Evolutionary conservation across 1,140 invertebrate species (phyloP), one percentile per base, ranked within the genome.

Genomic region (Galleria mellonella): DNA sequence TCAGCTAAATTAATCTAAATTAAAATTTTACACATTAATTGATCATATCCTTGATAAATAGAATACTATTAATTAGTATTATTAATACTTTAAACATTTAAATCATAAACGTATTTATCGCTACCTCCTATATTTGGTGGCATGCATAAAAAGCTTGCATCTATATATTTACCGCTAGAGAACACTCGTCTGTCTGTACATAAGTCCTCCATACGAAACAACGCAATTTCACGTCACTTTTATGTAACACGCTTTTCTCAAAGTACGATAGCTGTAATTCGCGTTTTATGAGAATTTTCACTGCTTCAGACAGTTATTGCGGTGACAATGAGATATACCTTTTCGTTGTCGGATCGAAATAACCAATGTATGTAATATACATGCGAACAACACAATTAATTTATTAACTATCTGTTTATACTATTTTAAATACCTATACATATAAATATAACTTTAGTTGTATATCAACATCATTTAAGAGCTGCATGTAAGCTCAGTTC

Each of bases 151-250:
- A 17, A 13, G 15, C 33, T 45, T 35, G 32, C 28, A 11, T 33
- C 15, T 37, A 31, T 27, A 30, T 28, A 36, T 17, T 32, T 33
- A 44, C 42, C 33, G 12, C 32, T 45, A 32, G 1, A 8, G 35
- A 11, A 38, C 23, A 37, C 31, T 43, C 15, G 32, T 42, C 8
- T 10, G 12, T 33, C n/a, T 30, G 23, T 40, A 40, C 7, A 40
- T 40, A 40, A 40, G 38, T 40, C 29, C 10, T 12, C 38, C 29
- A 13, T 29, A 3, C 53, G 42, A 40, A 53, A 56, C 58, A 56
- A 53, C 47, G 58, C 49, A 56, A 56, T 61, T 56, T 56, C 50
- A 36, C 43, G 46, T 53, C 44, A 51, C 39, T 61, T 44, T 56
- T 47, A 44, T 43, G 41, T 42, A 54, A 43, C 48, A 55, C 48